A percentile compares a stretch with the other conserved stretches of the same genome.
phyloP scores from a whole-genome alignment of 2,113 vertebrate species.

The Lepus timidus region DNA sequence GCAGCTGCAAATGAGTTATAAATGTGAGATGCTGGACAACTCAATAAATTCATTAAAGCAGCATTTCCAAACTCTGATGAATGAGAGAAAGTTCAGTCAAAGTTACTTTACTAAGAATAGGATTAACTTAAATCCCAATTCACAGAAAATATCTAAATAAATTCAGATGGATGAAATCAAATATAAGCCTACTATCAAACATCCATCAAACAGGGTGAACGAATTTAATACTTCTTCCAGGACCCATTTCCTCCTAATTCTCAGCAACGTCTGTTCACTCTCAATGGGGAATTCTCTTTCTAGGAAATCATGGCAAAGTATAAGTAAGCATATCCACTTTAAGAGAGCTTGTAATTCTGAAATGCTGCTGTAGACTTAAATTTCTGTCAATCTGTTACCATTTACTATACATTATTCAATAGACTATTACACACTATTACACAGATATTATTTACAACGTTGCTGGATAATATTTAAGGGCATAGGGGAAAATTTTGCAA shows the following conservation, averaged over 20 bases:
- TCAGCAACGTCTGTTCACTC: conserved; percentile 6
- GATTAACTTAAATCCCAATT: conserved; percentile 13
- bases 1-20: neutral
- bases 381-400: neutral
- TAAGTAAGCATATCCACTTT: neutral
- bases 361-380: conserved; percentile 2
- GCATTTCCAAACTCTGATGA: conserved; percentile 14
- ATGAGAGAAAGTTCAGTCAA: neutral
- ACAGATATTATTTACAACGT: neutral
- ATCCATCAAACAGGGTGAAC: neutral
- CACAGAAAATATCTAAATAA: conserved; percentile 57
- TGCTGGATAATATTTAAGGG: neutral
- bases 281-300: conserved; percentile 2
- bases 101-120: conserved; percentile 6
- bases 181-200: neutral
- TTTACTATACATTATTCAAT: neutral
- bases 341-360: conserved; percentile 31
- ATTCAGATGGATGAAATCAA: conserved; percentile 30
- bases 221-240: neutral
- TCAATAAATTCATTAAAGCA: neutral
- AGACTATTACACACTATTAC: neutral
- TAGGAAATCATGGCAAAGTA: conserved; percentile 26
- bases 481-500: neutral
- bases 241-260: neutral
- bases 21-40: neutral